Evolutionary conservation across 2,888 invertebrate genomes (phyloP), one percentile per base, ranked within the genome.

Genomic region (Dynastes hyllus): DNA sequence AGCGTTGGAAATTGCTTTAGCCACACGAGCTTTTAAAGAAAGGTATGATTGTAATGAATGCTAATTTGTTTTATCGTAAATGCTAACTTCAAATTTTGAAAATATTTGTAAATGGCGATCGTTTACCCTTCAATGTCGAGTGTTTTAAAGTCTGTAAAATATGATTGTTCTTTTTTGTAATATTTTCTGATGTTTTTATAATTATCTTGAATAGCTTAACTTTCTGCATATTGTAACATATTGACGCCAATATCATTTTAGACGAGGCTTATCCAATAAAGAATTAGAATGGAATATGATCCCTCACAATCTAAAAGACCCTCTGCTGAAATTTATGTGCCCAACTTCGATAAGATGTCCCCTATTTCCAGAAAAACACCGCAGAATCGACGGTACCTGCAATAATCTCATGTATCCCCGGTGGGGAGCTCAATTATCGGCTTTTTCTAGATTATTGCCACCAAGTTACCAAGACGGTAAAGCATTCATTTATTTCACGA

Each of bases 331-430:
- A 9, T 84, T 86, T 22, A 84, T 86, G 1, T 91, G 91, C 81
- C 70, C 84, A 4, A 76, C 84, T 2, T 87, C 85, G 2, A 90
- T 90, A 0, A 75, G 83, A 0, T 93, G 93, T 83, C 88, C 89
- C 0, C 80, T 84, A 9, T 80, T 88, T 0, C 87, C 88, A 0
- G 87, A 86, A 11, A 92, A 91, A 76, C 96, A 94, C 88, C 91
- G 97, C 77, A 92, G 92, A 1, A 88, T 94, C 27, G 95, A 95
- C 85, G 97, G 97, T 0, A 92, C 94, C 11, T 98, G 97, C 87
- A 97, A 97, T 88, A 97, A 97, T 88, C 87, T 91, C 1, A 87
- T 90, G 5, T 89, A 92, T 79, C 91, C 94, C 0, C 91, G 91
- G 13, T 95, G 95, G 94, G 97, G 97, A 2, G 91, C 92, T 22